Base-by-base conservation (phyloP, 2,113 vertebrate genomes). In the western clawed frog (Xenopus tropicalis) region DNA sequence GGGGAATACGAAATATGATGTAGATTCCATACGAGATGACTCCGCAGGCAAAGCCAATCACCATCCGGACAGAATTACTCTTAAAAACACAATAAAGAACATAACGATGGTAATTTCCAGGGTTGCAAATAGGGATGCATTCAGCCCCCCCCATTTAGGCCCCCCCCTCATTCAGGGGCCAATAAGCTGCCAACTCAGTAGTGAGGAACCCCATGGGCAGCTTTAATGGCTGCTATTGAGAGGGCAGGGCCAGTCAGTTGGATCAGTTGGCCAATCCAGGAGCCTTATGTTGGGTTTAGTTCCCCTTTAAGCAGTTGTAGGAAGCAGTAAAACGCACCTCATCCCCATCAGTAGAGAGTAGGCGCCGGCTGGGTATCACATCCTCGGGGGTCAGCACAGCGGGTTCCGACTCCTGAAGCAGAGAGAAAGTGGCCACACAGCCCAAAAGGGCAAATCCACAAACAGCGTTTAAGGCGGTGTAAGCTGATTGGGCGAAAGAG, bases 11-110 rank as follows among this genome's bases (percentile, higher is more conserved):
- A 73, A 96, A 98, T 48, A 82, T 83, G 68, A 98, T 89, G 85
- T 98, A 98, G 3, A 98, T 88, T 61, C 95, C 24, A 0, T 95
- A 96, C 4, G 97, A 98, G 64, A 95, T 0, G 0, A 96, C 96
- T 29, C 97, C 97, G 0, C 98, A 86, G 29, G 82, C 48, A 12
- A 96, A 96, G 10, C 97, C 97, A 0, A 94, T 19, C 19, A 96
- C 92, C 80, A 97, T 93, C 24, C 84, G 90, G 37, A 80, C 78
- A 37, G 80, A 90, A 84, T 98, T 96, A 12, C 88, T 78, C 95
- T 98, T 84, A 24, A 78, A 61, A 1, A 42, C 77, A 63, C 73
- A 52, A 22, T 23, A 37, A 5, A 37, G 29, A 37, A 29, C 25
- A 29, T 29, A n/a, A n/a, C n/a, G n/a, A n/a, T 29, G 25, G 25